Base-by-base conservation (phyloP, 2,113 vertebrate genomes). In the Nicator chloris region DNA sequence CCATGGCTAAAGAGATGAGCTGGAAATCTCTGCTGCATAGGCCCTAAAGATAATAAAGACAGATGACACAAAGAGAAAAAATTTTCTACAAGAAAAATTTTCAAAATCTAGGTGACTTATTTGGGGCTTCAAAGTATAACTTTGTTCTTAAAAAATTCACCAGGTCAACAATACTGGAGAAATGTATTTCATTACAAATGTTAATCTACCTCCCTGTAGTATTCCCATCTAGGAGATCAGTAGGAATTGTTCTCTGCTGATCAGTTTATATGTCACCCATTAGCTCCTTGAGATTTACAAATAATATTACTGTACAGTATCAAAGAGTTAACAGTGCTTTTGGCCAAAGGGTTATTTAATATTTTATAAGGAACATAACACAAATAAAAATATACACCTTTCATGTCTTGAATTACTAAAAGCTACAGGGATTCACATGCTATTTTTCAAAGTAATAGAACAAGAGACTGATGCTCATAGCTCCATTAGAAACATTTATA, bases 401-500 rank as follows among this genome's bases (percentile, higher is more conserved):
- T 91, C 39, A 71, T 17, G 31, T 64, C 50, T 78, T 75, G 35
- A 88, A 88, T 88, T 75, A 78, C 85, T 83, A 77, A 94, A 68
- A 96, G 49, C 64, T 90, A 86, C 64, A 40, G 64, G 44, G 56
- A 95, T 68, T 88, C 79, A 77, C 40, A 70, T 4, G 12, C 19
- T 63, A 83, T 90, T 91, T 92, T 96, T 94, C 65, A 79, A 92
- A 93, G 60, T 64, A 92, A 75, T 4, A 60, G 40, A 92, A 37
- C 40, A 68, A 39, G 78, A 86, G 76, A 88, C 51, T 90, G 63
- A 86, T 68, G 47, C 47, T 93, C 44, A 53, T 14, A 81, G 88
- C n/a, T 92, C 72, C 88, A 88, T 90, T 71, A 90, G 85, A 96
- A 93, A 92, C 90, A 88, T 83, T 92, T 92, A 92, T 60, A 93